Percentiles rank a stretch among this genome's conserved stretches.
Evolutionary conservation across 1,140 invertebrate genomes (phyloP).

Genomic region (fruit fly (Drosophila melanogaster)): DNA sequence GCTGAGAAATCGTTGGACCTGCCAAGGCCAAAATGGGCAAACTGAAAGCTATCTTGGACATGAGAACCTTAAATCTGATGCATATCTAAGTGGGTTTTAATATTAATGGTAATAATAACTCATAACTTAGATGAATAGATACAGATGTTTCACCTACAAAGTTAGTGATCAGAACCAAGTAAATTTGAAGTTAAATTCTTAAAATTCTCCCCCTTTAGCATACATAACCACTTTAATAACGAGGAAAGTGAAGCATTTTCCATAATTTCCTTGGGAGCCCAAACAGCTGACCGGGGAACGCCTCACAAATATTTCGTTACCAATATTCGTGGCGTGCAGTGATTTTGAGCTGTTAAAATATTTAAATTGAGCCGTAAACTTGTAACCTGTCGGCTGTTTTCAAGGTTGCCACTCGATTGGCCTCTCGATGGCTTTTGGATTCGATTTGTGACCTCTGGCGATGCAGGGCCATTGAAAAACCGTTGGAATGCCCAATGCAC

Average conservation of each 20-base stretch:
- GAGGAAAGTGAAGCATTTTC: slow-evolving; percentile 3
- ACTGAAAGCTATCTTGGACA: neutral
- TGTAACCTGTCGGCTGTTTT: slow-evolving; percentile 73
- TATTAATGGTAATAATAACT: too few relatives aligned
- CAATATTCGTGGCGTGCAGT: slow-evolving; percentile 27
- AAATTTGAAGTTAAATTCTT: too few relatives aligned
- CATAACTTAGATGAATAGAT: too few relatives aligned
- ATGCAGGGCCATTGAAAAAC: slow-evolving; percentile 53
- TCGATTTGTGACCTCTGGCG: slow-evolving; percentile 52
- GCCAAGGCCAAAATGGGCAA: slow-evolving; percentile 26
- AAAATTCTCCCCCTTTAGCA: neutral
- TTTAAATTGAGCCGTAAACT: slow-evolving; percentile 73
- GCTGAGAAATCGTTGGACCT: slow-evolving; percentile 43
- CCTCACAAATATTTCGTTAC: slow-evolving; percentile 20
- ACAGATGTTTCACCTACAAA: neutral
- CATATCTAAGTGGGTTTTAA: neutral
- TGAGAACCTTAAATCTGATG: neutral
- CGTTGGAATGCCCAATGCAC: slow-evolving; percentile 57
- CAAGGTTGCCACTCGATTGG: slow-evolving; percentile 60
- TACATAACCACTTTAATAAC: slow-evolving; percentile 14
- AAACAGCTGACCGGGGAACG: slow-evolving; percentile 25
- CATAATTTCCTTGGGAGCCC: slow-evolving; percentile 20
- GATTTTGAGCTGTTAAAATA: slow-evolving; percentile 60
- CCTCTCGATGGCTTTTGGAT: slow-evolving; percentile 16
- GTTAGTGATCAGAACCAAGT: too few relatives aligned